Percentiles rank a stretch among this genome's conserved stretches.
phyloP scores from a whole-genome alignment of 1,140 invertebrate genomes.

The Bursaphelenchus mucronatus region DNA sequence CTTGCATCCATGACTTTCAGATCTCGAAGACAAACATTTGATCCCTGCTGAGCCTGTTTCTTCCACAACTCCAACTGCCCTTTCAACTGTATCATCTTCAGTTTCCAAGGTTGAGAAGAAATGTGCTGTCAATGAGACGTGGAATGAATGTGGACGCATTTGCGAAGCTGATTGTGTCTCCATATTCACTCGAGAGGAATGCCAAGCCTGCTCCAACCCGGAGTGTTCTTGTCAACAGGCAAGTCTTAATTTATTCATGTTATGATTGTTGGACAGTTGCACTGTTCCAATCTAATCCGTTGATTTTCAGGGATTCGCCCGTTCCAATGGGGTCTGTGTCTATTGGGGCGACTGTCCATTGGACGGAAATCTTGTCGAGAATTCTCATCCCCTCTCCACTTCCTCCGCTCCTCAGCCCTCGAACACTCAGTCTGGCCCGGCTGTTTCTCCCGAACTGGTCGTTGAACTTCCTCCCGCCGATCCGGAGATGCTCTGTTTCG shows the following conservation, averaged over 20 bases:
- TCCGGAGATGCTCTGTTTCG: slow-evolving; percentile 33
- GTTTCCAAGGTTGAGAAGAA: slow-evolving; percentile 19
- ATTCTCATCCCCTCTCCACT: background rate
- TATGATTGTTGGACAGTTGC: slow-evolving; percentile 21
- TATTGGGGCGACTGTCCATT: slow-evolving; percentile 59
- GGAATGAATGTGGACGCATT: slow-evolving; percentile 55
- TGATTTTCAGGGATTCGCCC: slow-evolving; percentile 47
- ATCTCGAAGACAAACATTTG: background rate
- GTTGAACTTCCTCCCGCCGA: slow-evolving; percentile 9
- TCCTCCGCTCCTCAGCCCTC: background rate
- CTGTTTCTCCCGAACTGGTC: background rate
- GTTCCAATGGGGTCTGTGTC: slow-evolving; percentile 50
- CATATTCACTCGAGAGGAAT: slow-evolving; percentile 2
- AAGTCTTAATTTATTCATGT: too few species aligned
- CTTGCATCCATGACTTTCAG: background rate
- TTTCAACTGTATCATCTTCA: background rate
- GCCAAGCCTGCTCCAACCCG: too few species aligned
- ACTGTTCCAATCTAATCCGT: background rate
- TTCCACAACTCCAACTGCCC: background rate
- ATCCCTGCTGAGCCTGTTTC: background rate
- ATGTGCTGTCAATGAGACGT: slow-evolving; percentile 53
- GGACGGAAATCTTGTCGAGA: background rate
- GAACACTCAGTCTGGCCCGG: slow-evolving; percentile 7
- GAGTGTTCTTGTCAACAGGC: too few species aligned
- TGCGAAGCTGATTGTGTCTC: slow-evolving; percentile 55